Base-by-base conservation (phyloP, 2,797 vertebrate species). In the Phaenicophaeus curvirostris region DNA sequence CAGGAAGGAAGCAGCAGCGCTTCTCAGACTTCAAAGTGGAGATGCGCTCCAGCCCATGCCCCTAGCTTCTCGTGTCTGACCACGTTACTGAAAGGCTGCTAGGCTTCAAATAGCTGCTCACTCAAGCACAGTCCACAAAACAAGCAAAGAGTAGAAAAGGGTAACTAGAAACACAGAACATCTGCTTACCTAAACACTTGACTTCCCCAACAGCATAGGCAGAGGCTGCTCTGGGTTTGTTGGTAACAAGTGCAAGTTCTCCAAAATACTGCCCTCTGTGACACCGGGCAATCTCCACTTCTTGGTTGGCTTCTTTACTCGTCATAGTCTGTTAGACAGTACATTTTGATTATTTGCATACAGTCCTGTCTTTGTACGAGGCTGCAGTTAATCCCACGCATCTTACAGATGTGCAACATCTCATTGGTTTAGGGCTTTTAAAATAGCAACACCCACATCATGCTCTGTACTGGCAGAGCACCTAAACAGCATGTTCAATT, bases 201-300 rank as follows among this genome's bases (percentile, higher is more conserved):
- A 99, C 98, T 33, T 98, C 97, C 67, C 99, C 99, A 90, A 98
- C 98, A 68, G 99, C 99, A 79, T 99, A 99, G 68, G 98, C 99
- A 41, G 99, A 99, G 95, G 99, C 99, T 66, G 99, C 99, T 96
- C 99, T 98, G 95, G 99, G 99, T 98, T 99, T 99, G 98, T 99
- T 99, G 96, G 99, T 99, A 98, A 99, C 99, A 74, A 99, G 98
- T 93, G 99, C 99, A 96, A 99, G 98, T 95, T 99, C 99, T 96
- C 99, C 99, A 71, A 99, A 99, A 98, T 99, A 99, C 61, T 99
- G 99, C 89, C 99, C 99, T 98, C 98, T 98, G 97, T 96, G 98
- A 97, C 99, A 99, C 93, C 99, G 98, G 15, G 99, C 97, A 90
- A 99, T 98, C 98, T 99, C 99, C 90, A 99, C 99, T 97, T 99